Percentiles rank a stretch among this genome's conserved stretches.
Evolutionary conservation across 1,140 invertebrate genomes (phyloP).

Genomic region (Listronotus bonariensis): DNA sequence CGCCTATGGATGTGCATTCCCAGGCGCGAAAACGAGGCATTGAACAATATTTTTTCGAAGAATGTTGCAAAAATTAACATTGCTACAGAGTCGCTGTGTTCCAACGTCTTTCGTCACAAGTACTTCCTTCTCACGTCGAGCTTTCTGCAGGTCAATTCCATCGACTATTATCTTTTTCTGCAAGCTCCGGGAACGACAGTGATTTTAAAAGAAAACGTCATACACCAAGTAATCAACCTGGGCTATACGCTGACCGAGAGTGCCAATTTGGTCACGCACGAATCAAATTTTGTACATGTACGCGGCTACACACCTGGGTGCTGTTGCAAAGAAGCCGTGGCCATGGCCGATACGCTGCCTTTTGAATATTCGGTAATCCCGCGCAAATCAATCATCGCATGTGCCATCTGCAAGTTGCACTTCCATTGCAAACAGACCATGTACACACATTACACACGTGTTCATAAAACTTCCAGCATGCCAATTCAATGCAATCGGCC

Average conservation of each 20-base stretch:
- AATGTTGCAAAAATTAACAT: neutral
- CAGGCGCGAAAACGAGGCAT: neutral
- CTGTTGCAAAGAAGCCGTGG: neutral
- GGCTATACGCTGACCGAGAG: neutral
- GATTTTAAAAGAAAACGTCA: too few species aligned
- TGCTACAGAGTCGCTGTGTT: neutral
- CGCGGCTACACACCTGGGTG: conserved; percentile 1
- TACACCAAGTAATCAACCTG: too few species aligned
- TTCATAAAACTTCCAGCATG: too few species aligned
- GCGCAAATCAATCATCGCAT: too few species aligned
- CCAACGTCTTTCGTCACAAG: neutral
- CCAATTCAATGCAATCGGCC: too few species aligned
- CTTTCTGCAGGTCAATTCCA: too few species aligned
- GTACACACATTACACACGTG: too few species aligned
- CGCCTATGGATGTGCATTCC: conserved; percentile 1
- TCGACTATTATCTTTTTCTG: too few species aligned
- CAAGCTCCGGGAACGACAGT: too few species aligned
- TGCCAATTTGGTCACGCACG: neutral
- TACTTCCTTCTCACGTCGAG: neutral
- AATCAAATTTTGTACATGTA: neutral
- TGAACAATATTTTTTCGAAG: neutral
- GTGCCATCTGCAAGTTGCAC: too few species aligned
- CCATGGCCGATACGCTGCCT: neutral
- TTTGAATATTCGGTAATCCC: neutral
- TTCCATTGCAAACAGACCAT: too few species aligned